Evolutionary conservation across 1,140 invertebrate genomes (phyloP).

Genomic region (Ceratina calcarata): DNA sequence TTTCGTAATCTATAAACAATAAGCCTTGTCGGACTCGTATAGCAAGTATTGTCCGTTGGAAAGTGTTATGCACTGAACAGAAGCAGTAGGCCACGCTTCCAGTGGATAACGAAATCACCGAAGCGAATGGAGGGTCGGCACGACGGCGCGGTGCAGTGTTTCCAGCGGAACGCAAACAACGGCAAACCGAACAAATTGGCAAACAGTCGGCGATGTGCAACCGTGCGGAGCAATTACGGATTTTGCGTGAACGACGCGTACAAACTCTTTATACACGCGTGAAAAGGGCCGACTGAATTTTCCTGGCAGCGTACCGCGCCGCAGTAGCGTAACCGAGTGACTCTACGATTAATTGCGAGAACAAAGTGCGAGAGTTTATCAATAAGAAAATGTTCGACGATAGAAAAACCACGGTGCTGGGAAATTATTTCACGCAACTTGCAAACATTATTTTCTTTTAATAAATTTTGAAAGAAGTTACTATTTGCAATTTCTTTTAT

Average conservation of each 20-base stretch:
- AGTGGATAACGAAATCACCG: conserved; percentile 2
- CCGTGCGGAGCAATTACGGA: conserved; percentile 74
- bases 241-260: conserved; percentile 69
- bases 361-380: too few relatives aligned
- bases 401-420: too few relatives aligned
- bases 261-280: conserved; percentile 61
- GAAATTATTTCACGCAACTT: too few relatives aligned
- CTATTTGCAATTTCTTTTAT: too few relatives aligned
- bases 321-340: conserved; percentile 48
- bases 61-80: background rate
- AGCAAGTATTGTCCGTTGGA: background rate
- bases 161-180: conserved; percentile 59
- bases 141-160: conserved; percentile 1
- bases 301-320: background rate
- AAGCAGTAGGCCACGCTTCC: conserved; percentile 8
- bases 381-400: too few relatives aligned
- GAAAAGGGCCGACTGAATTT: conserved; percentile 48
- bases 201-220: conserved; percentile 68
- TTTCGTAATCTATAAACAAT: too few relatives aligned
- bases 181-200: conserved; percentile 69
- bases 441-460: too few relatives aligned
- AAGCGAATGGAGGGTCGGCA: conserved; percentile 21
- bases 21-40: background rate
- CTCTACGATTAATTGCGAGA: background rate
- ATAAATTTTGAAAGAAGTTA: too few relatives aligned